phyloP scores from a whole-genome alignment of 2,113 vertebrate genomes.

The Hippolais icterina region DNA sequence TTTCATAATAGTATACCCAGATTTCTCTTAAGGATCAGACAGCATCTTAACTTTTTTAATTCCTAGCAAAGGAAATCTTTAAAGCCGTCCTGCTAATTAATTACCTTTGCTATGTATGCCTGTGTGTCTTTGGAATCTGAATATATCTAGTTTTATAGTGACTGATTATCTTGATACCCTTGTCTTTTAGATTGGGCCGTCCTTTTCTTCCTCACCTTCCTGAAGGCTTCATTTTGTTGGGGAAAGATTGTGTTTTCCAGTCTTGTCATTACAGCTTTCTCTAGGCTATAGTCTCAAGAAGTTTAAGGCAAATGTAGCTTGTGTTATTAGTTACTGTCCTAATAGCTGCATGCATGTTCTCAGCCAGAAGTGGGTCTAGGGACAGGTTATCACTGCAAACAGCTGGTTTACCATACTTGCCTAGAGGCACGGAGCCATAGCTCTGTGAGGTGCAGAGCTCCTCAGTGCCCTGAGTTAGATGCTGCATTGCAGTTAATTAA shows the following conservation, averaged over 20 bases:
- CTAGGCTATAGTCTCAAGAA: background rate
- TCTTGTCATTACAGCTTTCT: background rate
- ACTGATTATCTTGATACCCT: background rate
- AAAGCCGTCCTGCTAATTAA: background rate
- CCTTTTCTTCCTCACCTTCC: background rate
- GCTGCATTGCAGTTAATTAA: background rate
- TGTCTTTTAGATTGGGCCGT: background rate
- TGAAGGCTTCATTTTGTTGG: background rate
- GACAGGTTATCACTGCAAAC: background rate
- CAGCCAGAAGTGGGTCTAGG: background rate
- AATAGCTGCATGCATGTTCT: background rate
- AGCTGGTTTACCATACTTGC: background rate
- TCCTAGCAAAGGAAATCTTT: background rate
- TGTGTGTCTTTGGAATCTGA: background rate
- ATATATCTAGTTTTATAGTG: background rate
- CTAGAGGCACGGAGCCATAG: fast-evolving
- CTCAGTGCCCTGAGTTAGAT: background rate
- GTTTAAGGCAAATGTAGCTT: background rate
- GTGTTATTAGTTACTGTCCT: background rate
- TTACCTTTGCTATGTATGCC: background rate
- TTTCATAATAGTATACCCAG: background rate
- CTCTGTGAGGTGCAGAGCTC: background rate
- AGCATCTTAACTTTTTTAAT: background rate
- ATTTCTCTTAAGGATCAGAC: background rate
- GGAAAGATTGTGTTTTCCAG: background rate